These are phyloP conservation scores for Andricus quercusramuli DNA, from an alignment of 2,888 invertebrate genomes.

Conservation along the genomic window DNA sequence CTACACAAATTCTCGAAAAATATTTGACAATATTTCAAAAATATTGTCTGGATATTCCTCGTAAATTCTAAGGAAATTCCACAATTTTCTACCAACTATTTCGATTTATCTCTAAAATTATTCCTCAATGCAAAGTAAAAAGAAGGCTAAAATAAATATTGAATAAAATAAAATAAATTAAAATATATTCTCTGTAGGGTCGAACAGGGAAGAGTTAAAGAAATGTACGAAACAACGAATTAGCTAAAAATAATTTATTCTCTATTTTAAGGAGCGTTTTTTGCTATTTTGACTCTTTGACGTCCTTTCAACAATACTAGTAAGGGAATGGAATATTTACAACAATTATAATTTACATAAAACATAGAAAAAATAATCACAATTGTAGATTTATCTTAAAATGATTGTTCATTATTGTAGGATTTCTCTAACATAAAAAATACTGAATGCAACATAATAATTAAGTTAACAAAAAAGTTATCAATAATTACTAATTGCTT, in stretches of 20 bases:
- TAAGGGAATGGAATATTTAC: background rate
- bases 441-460: background rate
- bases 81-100: too few species aligned
- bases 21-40: too few species aligned
- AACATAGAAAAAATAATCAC: background rate
- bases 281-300: background rate
- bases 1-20: too few species aligned
- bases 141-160: too few species aligned
- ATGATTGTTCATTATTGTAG: background rate
- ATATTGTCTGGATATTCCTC: too few species aligned
- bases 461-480: background rate
- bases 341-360: background rate
- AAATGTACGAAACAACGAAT: background rate
- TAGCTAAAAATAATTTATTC: background rate
- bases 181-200: too few species aligned
- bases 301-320: background rate
- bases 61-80: too few species aligned
- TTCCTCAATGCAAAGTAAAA: too few species aligned
- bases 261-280: background rate
- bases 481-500: background rate
- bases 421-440: background rate
- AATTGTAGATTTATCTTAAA: background rate
- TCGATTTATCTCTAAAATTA: too few species aligned
- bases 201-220: background rate
- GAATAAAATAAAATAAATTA: too few species aligned